Evolutionary conservation across 2,797 vertebrate genomes (phyloP).

Genomic region (Enoplosus armatus): DNA sequence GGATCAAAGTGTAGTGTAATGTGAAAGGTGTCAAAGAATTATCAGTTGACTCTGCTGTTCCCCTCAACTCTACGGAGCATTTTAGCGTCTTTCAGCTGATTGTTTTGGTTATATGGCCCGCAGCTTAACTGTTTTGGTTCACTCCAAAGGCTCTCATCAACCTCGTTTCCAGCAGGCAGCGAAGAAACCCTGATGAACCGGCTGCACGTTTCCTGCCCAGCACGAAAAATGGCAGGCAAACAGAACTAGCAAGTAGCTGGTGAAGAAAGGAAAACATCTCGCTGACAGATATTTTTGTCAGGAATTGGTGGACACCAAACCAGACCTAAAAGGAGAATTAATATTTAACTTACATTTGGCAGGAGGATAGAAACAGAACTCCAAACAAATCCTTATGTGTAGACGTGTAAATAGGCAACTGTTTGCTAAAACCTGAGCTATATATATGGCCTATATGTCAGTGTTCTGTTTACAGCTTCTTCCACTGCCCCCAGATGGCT

Average conservation of each 20-base stretch:
- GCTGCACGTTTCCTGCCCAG: background rate
- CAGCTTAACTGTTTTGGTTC: constrained; percentile 3
- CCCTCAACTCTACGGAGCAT: background rate
- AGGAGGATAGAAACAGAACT: background rate
- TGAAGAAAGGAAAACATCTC: background rate
- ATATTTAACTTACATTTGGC: background rate
- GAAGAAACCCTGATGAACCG: background rate
- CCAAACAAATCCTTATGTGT: background rate
- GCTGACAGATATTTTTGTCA: background rate
- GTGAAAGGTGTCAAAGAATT: background rate
- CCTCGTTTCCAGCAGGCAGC: background rate
- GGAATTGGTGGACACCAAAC: background rate
- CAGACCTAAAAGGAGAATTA: background rate
- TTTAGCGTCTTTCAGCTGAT: background rate
- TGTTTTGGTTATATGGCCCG: background rate
- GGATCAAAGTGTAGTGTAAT: background rate
- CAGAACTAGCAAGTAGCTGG: background rate
- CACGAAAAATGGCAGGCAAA: background rate
- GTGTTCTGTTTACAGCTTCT: background rate
- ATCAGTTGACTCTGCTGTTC: background rate
- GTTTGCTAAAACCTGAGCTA: background rate
- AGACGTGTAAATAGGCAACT: background rate
- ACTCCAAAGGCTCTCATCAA: background rate
- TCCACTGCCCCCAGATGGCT: background rate
- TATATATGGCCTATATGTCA: too few species aligned